Percentiles rank a stretch among this genome's conserved stretches.
Evolutionary conservation across 1,140 invertebrate species (phyloP).

Genomic region (Drosophila quadrilineata): DNA sequence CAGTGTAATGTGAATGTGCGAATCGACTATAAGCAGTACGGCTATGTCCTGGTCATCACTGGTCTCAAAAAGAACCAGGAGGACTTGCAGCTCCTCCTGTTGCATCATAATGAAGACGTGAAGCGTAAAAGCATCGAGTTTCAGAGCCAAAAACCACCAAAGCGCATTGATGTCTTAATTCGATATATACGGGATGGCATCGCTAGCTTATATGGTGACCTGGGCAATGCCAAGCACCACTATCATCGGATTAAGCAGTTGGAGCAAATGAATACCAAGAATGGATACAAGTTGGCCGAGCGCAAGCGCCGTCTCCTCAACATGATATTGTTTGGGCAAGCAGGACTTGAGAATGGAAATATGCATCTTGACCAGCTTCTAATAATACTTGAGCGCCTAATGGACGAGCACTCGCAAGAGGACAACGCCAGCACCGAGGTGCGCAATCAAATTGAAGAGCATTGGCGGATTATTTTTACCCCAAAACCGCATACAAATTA

Average conservation of each 20-base stretch:
- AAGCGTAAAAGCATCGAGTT: slow-evolving; percentile 53
- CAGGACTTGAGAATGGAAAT: slow-evolving; percentile 82
- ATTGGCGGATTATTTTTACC: slow-evolving; percentile 82
- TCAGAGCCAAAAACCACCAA: slow-evolving; percentile 62
- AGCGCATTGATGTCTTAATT: slow-evolving; percentile 55
- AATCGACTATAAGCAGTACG: slow-evolving; percentile 76
- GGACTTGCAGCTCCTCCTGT: slow-evolving; percentile 81
- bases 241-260: slow-evolving; percentile 81
- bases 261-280: slow-evolving; percentile 81
- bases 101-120: slow-evolving; percentile 60
- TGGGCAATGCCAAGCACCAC: slow-evolving; percentile 81
- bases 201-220: slow-evolving; percentile 42
- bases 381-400: slow-evolving; percentile 79
- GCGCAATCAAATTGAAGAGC: slow-evolving; percentile 82
- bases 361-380: slow-evolving; percentile 82
- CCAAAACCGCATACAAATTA: slow-evolving; percentile 82
- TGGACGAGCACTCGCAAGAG: slow-evolving; percentile 76
- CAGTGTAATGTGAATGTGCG: slow-evolving; percentile 81
- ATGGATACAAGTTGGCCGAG: slow-evolving; percentile 78
- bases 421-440: slow-evolving; percentile 73
- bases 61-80: slow-evolving; percentile 82
- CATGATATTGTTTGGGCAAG: slow-evolving; percentile 83
- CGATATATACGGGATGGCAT: slow-evolving; percentile 69
- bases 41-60: slow-evolving; percentile 82
- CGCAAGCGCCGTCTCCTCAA: slow-evolving; percentile 81